Evolutionary conservation across 1,140 invertebrate genomes (phyloP).

Genomic region (Drosophila parabipectinata): DNA sequence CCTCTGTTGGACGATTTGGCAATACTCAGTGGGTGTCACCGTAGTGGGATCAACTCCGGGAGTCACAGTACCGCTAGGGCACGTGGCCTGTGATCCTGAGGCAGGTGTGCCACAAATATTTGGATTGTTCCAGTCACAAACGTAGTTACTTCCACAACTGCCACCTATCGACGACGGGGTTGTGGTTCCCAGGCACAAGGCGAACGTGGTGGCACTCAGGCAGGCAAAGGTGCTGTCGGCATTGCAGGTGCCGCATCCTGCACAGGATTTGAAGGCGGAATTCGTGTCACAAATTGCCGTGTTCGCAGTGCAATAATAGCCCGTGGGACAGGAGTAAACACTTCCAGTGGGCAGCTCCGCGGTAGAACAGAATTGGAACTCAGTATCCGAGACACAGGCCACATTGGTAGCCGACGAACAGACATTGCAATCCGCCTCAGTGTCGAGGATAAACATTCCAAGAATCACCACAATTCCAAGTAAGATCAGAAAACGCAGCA

Average conservation of each 20-base stretch:
- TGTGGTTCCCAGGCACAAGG: conserved; percentile 43
- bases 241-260: conserved; percentile 37
- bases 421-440: conserved; percentile 44
- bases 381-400: conserved; percentile 46
- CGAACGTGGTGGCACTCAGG: conserved; percentile 23
- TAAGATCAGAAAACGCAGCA: conserved; percentile 34
- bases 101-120: conserved; percentile 41
- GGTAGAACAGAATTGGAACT: conserved; percentile 40
- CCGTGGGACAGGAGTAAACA: conserved; percentile 29
- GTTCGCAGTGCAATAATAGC: conserved; percentile 39
- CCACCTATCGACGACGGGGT: conserved; percentile 3
- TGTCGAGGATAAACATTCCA: conserved; percentile 10
- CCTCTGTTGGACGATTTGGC: conserved; percentile 7
- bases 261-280: conserved; percentile 18
- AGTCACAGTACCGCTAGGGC: neutral
- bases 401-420: conserved; percentile 16
- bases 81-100: conserved; percentile 23
- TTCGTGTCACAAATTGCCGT: conserved; percentile 15
- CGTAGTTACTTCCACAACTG: conserved; percentile 16
- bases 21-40: conserved; percentile 32
- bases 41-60: conserved; percentile 6
- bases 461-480: conserved; percentile 16
- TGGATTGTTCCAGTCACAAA: conserved; percentile 34
- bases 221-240: conserved; percentile 37
- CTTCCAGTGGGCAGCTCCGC: conserved; percentile 12